Evolutionary conservation across 2,888 invertebrate genomes (phyloP), one percentile per base, ranked within the genome.

Genomic region (Ferrisia virgata): DNA sequence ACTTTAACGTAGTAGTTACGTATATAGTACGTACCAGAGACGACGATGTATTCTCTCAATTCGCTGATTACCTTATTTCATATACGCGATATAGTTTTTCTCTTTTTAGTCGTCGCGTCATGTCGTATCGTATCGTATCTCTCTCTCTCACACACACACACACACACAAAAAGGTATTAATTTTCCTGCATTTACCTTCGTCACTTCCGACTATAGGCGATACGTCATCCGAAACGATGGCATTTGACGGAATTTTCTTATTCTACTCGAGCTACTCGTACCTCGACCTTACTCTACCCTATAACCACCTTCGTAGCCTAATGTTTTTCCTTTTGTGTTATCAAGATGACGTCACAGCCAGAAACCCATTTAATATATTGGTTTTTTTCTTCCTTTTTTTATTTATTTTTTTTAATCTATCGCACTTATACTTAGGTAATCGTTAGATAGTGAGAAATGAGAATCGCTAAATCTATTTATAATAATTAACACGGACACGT

Each of bases 161-260:
- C n/a, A n/a, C n/a, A n/a, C 28, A 25, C 58, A 22, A 28, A 64
- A 64, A 64, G 58, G 58, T 28, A 64, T 64, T 64, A 64, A 64
- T 64, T 64, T 64, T 64, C 58, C 58, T n/a, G 58, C 58, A 64
- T 64, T 64, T 64, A 64, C 58, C 58, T 64, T 28, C 58, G 58
- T 64, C 28, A 64, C 58, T 64, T 64, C 58, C 58, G 58, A 64
- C 58, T 25, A 64, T 28, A 64, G 9, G 25, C 58, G 58, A 64
- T 64, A 64, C 58, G 58, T 64, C 58, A 64, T 28, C 58, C 58
- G 58, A 64, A 64, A 64, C 58, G 58, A 64, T 64, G 58, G 58
- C 58, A 64, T 64, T 64, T 64, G 58, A 64, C 58, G 58, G 28
- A 64, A 64, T 64, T 64, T 64, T 25, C 58, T 64, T 64, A 64